These are phyloP conservation scores for Dendroctonus valens DNA, from an alignment of 1,140 invertebrate genomes.

Conservation along the genomic window DNA sequence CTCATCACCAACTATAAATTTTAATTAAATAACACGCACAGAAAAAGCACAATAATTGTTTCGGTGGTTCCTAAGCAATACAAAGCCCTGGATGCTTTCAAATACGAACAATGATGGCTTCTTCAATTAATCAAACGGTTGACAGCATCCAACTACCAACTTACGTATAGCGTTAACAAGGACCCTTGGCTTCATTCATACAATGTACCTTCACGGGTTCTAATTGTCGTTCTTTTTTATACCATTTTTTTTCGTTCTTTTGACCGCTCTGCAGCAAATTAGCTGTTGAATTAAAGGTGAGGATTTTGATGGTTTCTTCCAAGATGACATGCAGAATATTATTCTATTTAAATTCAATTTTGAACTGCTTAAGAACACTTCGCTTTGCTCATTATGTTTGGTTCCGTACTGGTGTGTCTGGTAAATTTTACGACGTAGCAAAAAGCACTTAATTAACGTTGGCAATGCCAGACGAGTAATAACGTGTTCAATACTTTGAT, in stretches of 20 bases:
- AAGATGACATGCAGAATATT: not conserved
- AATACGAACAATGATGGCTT: conserved; percentile 2
- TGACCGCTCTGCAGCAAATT: conserved; percentile 12
- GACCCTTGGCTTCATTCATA: not conserved
- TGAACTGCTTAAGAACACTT: too few species aligned
- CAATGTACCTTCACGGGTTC: conserved; percentile 13
- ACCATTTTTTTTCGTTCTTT: conserved; percentile 3
- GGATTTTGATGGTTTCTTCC: not conserved
- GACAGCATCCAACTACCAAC: conserved; percentile 27
- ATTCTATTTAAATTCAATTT: not conserved
- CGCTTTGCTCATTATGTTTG: too few species aligned
- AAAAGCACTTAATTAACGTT: too few species aligned
- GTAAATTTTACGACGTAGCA: too few species aligned
- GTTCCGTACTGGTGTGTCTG: too few species aligned
- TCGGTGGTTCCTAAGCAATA: not conserved
- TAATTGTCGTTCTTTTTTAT: conserved; percentile 22
- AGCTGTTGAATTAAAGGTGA: conserved; percentile 10
- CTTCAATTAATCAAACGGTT: conserved; percentile 22
- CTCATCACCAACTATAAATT: conserved; percentile 3
- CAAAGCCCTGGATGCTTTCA: not conserved
- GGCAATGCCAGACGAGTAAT: too few species aligned
- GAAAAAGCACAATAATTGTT: conserved; percentile 2
- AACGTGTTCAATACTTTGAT: too few species aligned
- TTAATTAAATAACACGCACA: conserved; percentile 1
- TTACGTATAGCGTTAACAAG: conserved; percentile 24